A percentile compares a stretch with the other conserved stretches of the same genome.
Conservation (phyloP, 2,888 invertebrate species). For the Amiota mariae region DNA sequence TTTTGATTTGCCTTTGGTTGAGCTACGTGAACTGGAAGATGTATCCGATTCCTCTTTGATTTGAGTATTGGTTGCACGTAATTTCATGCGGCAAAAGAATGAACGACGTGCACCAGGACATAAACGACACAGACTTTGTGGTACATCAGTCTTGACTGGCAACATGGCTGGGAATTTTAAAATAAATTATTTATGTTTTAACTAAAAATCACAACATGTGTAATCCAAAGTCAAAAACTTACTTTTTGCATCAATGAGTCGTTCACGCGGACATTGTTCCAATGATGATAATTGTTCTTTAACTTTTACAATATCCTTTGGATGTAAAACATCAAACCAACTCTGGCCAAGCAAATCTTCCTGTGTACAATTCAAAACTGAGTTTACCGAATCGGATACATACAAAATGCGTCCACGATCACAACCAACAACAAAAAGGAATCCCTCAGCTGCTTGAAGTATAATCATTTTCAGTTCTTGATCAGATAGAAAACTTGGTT, state of each 20-base stretch:
- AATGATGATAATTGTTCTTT: constrained; percentile 95
- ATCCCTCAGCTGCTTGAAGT: constrained; percentile 89
- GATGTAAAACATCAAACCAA: constrained; percentile 94
- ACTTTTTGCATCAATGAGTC: constrained; percentile 95
- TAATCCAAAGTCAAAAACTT: constrained; percentile 44
- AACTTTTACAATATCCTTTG: constrained; percentile 94
- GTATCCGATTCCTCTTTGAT: constrained; percentile 81
- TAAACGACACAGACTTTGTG: constrained; percentile 83
- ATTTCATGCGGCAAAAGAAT: constrained; percentile 95
- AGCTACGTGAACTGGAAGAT: constrained; percentile 74
- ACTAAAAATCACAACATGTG: neutral
- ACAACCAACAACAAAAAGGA: constrained; percentile 93
- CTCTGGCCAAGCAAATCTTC: constrained; percentile 92
- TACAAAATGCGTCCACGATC: constrained; percentile 92
- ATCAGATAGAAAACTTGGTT: constrained; percentile 88
- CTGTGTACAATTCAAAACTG: constrained; percentile 87
- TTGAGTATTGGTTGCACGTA: constrained; percentile 78
- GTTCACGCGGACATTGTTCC: constrained; percentile 89
- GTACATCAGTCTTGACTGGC: constrained; percentile 89
- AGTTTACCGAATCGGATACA: constrained; percentile 90
- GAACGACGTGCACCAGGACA: constrained; percentile 93
- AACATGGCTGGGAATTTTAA: constrained; percentile 82
- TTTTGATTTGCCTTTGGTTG: constrained; percentile 80
- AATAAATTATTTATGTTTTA: neutral
- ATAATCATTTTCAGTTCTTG: constrained; percentile 90